Base-by-base conservation (phyloP, 1,140 invertebrate genomes). In the Monochamus saltuarius region DNA sequence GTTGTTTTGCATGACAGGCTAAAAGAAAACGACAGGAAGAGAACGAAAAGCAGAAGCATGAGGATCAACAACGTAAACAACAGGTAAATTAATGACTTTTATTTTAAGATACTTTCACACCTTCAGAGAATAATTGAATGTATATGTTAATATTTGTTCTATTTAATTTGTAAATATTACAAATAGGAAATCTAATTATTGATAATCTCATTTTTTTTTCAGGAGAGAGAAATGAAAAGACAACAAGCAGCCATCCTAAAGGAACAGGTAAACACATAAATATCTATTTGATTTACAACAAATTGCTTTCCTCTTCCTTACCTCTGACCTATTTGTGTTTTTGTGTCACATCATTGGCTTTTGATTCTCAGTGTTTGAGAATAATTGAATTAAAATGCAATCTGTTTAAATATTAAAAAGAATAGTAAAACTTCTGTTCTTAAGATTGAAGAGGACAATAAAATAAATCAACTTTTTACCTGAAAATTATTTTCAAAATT, bases 141-240 rank as follows among this genome's bases (percentile, higher is more conserved):
- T 3, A 29, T 29, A 29, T 29, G 22, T n/a, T n/a, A n/a, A n/a
- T n/a, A n/a, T n/a, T n/a, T n/a, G n/a, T n/a, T n/a, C n/a, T n/a
- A n/a, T n/a, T n/a, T n/a, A n/a, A n/a, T n/a, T n/a, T n/a, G n/a
- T n/a, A n/a, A n/a, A n/a, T n/a, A n/a, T n/a, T n/a, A n/a, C n/a
- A n/a, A n/a, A n/a, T n/a, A n/a, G n/a, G n/a, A n/a, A n/a, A n/a
- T n/a, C n/a, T n/a, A n/a, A n/a, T n/a, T n/a, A n/a, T n/a, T n/a
- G n/a, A n/a, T n/a, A n/a, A 39, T 56, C n/a, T 16, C 13, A 7
- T 57, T 13, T 61, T 56, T 7, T 10, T 83, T 87, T 40, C 79
- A 92, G 91, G 91, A 94, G 77, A 85, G 90, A 75, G 91, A 94
- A 79, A 78, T 92, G 72, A 93, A 92, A 78, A 81, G 90, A 70